Evolutionary conservation across 1,140 invertebrate genomes (phyloP).

Genomic region (Anastrepha obliqua): DNA sequence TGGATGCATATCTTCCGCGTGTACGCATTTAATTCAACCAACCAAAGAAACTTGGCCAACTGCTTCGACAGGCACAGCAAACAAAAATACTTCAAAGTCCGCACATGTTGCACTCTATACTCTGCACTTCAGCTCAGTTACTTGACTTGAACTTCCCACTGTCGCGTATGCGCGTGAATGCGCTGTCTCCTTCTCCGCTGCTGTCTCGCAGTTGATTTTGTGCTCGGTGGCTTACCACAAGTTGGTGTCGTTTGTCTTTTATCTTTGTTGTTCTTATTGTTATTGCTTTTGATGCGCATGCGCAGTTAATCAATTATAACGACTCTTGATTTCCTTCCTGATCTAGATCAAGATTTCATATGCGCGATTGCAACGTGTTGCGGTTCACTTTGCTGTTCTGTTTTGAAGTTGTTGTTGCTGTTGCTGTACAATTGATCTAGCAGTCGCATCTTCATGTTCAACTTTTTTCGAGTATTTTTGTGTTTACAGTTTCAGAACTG

Average conservation of each 20-base stretch:
- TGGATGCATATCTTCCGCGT: slow-evolving; percentile 43
- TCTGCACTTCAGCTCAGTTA: background rate
- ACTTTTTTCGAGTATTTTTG: background rate
- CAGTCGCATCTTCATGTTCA: background rate
- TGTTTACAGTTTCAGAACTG: slow-evolving; percentile 35
- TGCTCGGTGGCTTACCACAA: background rate
- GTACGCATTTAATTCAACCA: slow-evolving; percentile 48
- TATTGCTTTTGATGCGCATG: slow-evolving; percentile 51
- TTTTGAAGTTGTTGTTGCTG: background rate
- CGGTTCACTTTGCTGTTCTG: slow-evolving; percentile 40
- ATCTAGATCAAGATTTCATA: slow-evolving; percentile 71
- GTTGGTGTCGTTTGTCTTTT: slow-evolving; percentile 1
- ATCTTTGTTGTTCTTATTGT: slow-evolving; percentile 5
- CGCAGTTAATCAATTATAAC: slow-evolving; percentile 75
- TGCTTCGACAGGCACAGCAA: background rate
- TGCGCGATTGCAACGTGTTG: slow-evolving; percentile 34
- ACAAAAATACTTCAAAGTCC: background rate
- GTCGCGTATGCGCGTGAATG: background rate
- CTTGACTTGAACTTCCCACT: slow-evolving; percentile 1
- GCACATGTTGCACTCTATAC: background rate
- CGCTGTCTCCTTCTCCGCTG: background rate
- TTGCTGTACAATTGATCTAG: background rate
- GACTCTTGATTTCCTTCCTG: slow-evolving; percentile 74
- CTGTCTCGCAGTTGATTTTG: background rate
- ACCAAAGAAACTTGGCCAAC: slow-evolving; percentile 17